Base-by-base conservation (phyloP, 2,797 vertebrate genomes). In the Oryzias dopingdopingensis region DNA sequence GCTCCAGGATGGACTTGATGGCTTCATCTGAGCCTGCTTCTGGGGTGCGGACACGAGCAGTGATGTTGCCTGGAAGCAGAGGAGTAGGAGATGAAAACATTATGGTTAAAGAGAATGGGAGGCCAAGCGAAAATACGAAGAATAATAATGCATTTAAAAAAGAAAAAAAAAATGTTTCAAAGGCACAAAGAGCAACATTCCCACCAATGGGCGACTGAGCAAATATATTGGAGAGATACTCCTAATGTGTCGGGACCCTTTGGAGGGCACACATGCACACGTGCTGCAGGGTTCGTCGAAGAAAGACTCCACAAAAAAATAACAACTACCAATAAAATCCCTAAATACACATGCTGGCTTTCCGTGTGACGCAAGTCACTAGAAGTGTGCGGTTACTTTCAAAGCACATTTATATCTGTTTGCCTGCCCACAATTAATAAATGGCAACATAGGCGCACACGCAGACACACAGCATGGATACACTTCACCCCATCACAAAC, bases 1-100 rank as follows among this genome's bases (percentile, higher is more conserved):
- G 95, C 62, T 98, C 96, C 8, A 98, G 92, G 81, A 98, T 98
- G 79, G 95, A 96, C 91, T 96, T 97, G 91, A 98, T 97, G 37
- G 95, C 95, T 90, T 98, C 95, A 42, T 98, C 96, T 67, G 95
- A 98, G 83, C 95, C 92, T 2, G 93, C 91, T 84, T 98, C 95
- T 0, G 95, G 91, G 73, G 93, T 94, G 80, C 95, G 93, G 84
- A 98, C 95, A 41, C 95, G 90, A 29, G 96, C 95, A 23, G 95
- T 96, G 86, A 97, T 97, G 81, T 95, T 97, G 83, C 96, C 96
- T 97, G 89, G 61, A 64, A 50, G 61, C 49, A 77, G 48, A 62
- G 57, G 46, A 62, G 67, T 65, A 62, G 58, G 60, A 84, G 50
- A 78, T 43, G 44, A 79, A 47, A 44, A 46, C 4, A 50, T 75